Evolutionary conservation across 2,113 vertebrate genomes (phyloP).

Genomic region (Catharus fuscescens): DNA sequence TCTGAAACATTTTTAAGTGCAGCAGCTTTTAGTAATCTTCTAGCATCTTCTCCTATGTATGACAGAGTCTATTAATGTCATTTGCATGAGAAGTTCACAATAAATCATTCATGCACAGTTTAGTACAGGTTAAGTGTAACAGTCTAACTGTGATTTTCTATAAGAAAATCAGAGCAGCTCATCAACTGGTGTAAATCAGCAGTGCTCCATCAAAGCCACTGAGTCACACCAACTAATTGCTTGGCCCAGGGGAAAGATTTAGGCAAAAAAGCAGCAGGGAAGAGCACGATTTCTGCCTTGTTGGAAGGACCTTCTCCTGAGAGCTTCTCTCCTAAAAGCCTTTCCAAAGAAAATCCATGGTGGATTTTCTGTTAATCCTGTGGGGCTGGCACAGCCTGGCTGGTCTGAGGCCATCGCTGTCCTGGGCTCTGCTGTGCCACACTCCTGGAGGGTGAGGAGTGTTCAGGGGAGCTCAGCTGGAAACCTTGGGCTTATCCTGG

Average conservation of each 20-base stretch:
- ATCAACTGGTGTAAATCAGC: conserved; percentile 49
- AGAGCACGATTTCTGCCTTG: background rate
- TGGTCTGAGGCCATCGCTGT: fast-evolving
- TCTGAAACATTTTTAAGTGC: conserved; percentile 51
- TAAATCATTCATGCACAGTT: conserved; percentile 65
- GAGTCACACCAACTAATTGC: conserved; percentile 32
- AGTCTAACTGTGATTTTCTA: conserved; percentile 45
- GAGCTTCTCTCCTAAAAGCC: background rate
- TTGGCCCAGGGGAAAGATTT: conserved; percentile 35
- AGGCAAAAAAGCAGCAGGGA: conserved; percentile 1
- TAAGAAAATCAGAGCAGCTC: conserved; percentile 53
- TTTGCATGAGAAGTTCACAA: conserved; percentile 69
- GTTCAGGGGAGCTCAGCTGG: fast-evolving
- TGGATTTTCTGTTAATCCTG: background rate
- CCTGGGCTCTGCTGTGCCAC: background rate
- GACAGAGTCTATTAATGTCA: conserved; percentile 63
- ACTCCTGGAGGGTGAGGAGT: background rate
- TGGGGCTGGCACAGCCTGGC: background rate
- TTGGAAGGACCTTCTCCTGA: background rate
- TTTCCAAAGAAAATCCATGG: background rate
- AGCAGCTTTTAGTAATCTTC: conserved; percentile 59
- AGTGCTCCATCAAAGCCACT: conserved; percentile 43
- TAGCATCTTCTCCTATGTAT: conserved; percentile 51
- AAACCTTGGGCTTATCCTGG: background rate
- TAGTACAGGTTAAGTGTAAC: conserved; percentile 64